These are phyloP conservation scores for Megaceryle torquata DNA, from an alignment of 2,113 vertebrate genomes.

Conservation along the genomic window DNA sequence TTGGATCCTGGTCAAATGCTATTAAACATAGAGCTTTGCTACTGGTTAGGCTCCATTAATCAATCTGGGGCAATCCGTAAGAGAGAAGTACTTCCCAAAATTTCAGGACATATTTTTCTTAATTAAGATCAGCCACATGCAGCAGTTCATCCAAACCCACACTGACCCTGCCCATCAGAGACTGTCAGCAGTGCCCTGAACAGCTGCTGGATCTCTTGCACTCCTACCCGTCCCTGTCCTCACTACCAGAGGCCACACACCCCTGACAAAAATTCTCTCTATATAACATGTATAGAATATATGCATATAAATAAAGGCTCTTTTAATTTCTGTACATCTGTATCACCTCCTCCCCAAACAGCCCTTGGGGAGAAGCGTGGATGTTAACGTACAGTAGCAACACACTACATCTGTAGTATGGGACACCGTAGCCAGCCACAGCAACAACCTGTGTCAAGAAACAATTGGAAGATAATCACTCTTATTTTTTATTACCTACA, in stretches of 20 bases:
- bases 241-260: background rate
- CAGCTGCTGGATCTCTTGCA: background rate
- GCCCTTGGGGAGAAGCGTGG: background rate
- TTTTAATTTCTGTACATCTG: background rate
- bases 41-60: background rate
- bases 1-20: background rate
- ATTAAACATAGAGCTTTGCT: background rate
- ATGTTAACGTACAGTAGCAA: background rate
- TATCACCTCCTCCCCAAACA: background rate
- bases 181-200: background rate
- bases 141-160: background rate
- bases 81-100: background rate
- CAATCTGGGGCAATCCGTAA: background rate
- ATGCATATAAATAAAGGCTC: background rate
- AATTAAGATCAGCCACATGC: background rate
- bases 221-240: background rate
- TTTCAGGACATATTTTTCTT: background rate
- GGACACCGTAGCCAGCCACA: background rate
- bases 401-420: background rate
- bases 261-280: background rate
- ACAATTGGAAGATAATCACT: background rate
- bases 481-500: background rate
- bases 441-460: background rate
- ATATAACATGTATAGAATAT: background rate
- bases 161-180: background rate